These are phyloP conservation scores for Rhinogobius similis DNA, from an alignment of 2,113 vertebrate genomes.

Conservation along the genomic window DNA sequence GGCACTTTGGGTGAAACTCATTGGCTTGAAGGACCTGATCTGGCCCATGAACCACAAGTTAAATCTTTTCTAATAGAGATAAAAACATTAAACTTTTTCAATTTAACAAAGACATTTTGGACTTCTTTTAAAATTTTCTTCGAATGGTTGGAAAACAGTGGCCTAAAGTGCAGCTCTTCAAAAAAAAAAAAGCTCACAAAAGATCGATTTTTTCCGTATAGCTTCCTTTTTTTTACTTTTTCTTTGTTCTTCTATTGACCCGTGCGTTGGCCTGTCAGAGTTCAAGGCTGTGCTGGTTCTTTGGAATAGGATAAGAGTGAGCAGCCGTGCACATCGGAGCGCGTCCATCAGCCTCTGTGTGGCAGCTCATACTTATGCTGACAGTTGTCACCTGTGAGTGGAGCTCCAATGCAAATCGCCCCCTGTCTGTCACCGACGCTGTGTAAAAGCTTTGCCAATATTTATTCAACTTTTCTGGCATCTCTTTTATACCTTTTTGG, in stretches of 20 bases:
- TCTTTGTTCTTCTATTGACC: background rate
- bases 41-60: no score
- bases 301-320: background rate
- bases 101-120: no score
- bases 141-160: no score
- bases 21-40: no score
- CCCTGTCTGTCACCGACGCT: background rate
- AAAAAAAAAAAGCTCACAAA: no score
- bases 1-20: no score
- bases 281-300: background rate
- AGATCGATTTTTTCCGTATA: background rate
- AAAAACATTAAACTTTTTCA: no score
- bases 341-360: background rate
- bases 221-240: background rate
- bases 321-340: background rate
- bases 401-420: constrained; percentile 29
- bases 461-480: background rate
- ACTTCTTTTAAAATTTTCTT: no score
- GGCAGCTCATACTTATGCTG: constrained; percentile 8
- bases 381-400: constrained; percentile 33
- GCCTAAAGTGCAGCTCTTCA: no score
- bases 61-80: no score
- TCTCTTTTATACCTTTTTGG: background rate
- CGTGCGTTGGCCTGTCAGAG: background rate
- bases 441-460: background rate